Evolutionary conservation across 23 tunicate genomes (phyloP).

Genomic region (Styela clava): DNA sequence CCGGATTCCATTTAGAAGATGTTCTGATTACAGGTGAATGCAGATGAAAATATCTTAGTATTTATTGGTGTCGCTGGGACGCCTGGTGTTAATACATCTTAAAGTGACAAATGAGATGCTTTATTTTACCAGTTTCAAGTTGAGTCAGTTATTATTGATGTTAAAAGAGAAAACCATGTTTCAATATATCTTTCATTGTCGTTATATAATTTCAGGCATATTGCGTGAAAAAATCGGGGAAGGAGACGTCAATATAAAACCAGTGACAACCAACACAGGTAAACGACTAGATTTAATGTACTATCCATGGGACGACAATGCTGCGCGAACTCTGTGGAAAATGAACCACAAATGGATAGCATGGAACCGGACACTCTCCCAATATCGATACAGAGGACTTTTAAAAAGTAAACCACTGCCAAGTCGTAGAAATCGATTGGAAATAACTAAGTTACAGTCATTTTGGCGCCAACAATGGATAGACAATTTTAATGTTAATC

Average conservation of each 20-base stretch:
- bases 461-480: not conserved
- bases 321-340: conserved; percentile 26
- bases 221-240: conserved; percentile 52
- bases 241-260: conserved; percentile 33
- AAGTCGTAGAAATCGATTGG: not conserved
- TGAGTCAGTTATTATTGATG: not conserved
- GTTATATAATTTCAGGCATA: too few relatives aligned
- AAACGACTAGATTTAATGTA: conserved; percentile 38
- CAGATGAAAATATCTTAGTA: too few relatives aligned
- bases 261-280: conserved; percentile 31
- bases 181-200: too few relatives aligned
- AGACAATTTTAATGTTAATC: too few relatives aligned
- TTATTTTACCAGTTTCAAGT: not conserved
- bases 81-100: not conserved
- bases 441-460: not conserved
- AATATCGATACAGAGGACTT: not conserved
- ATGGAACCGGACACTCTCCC: conserved; percentile 40
- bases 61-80: not conserved
- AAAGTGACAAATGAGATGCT: not conserved
- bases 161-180: too few relatives aligned
- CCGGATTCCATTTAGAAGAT: conserved; percentile 74
- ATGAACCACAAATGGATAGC: conserved; percentile 41
- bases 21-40: conserved; percentile 91
- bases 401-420: conserved; percentile 1
- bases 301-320: conserved; percentile 58